Conservation (phyloP, 2,113 vertebrate genomes). For the Eublepharis macularius region DNA sequence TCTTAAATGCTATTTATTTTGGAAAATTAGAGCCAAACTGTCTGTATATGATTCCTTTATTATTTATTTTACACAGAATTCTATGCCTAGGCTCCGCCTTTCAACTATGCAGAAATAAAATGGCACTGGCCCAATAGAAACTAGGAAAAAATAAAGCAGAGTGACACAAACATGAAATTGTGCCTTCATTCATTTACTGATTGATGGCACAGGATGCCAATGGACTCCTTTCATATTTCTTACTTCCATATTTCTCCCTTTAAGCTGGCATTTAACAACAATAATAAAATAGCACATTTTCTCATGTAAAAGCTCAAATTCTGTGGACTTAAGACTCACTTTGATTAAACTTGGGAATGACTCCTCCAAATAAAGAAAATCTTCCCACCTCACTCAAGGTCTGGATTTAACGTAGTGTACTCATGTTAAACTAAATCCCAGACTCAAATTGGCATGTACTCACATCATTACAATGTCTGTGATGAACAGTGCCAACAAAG, state of each 20-base stretch:
- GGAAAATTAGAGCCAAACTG: slow-evolving; percentile 1
- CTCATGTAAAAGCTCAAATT: neutral
- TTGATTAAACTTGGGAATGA: neutral
- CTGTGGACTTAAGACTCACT: neutral
- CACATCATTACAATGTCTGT: slow-evolving; percentile 12
- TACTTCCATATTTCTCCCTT: neutral
- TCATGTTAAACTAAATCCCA: slow-evolving; percentile 36
- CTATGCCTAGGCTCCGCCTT: neutral
- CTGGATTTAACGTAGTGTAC: slow-evolving; percentile 22
- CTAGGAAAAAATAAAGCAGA: neutral
- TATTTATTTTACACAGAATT: neutral
- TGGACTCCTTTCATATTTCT: neutral
- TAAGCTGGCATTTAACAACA: neutral
- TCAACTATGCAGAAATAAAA: neutral
- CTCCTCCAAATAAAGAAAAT: slow-evolving; percentile 16
- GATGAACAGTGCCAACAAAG: slow-evolving; percentile 16
- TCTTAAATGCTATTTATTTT: neutral
- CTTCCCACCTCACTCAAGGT: neutral
- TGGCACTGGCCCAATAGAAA: neutral
- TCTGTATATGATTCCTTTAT: neutral
- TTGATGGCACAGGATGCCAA: neutral
- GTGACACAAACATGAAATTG: no score
- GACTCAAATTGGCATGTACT: slow-evolving; percentile 22
- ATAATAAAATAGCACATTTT: neutral
- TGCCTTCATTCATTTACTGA: neutral